These are phyloP conservation scores for Drosophila novamexicana DNA, from an alignment of 1,140 invertebrate genomes.

Conservation along the genomic window DNA sequence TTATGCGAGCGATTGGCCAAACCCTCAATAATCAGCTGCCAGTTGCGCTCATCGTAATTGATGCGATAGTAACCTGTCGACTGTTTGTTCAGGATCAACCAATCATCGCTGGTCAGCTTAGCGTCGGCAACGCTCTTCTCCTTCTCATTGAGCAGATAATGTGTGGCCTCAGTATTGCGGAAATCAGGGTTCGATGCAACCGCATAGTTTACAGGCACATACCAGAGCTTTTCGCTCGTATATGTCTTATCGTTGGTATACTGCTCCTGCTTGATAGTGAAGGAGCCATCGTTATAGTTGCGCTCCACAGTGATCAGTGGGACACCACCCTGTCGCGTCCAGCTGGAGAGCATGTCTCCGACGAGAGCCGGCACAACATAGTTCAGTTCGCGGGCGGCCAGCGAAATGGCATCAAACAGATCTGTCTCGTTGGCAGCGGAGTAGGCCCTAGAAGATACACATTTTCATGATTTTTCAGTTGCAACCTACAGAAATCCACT, in stretches of 20 bases:
- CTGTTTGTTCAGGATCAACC: constrained; percentile 87
- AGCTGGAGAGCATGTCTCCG: constrained; percentile 87
- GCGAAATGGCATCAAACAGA: constrained; percentile 88
- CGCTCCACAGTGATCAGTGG: constrained; percentile 87
- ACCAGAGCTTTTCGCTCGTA: constrained; percentile 39
- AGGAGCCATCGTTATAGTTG: constrained; percentile 79
- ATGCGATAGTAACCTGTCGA: constrained; percentile 88
- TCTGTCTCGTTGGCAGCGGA: constrained; percentile 87
- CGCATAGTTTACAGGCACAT: constrained; percentile 68
- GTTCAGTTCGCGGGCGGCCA: constrained; percentile 84
- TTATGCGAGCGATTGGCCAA: constrained; percentile 83
- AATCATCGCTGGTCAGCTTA: constrained; percentile 75
- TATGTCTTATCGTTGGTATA: constrained; percentile 72
- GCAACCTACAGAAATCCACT: constrained; percentile 28
- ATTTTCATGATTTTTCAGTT: neutral
- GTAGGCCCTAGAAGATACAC: constrained; percentile 66
- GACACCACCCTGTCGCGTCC: constrained; percentile 89
- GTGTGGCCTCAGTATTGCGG: constrained; percentile 80
- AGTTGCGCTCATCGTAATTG: constrained; percentile 87
- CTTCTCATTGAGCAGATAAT: constrained; percentile 53
- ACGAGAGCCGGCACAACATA: constrained; percentile 57
- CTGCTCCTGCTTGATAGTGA: constrained; percentile 84
- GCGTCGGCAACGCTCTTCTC: constrained; percentile 21
- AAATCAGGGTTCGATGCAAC: constrained; percentile 84
- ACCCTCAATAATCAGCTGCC: constrained; percentile 85